Evolutionary conservation across 2,888 invertebrate genomes (phyloP).

Genomic region (Cataglyphis cursor): DNA sequence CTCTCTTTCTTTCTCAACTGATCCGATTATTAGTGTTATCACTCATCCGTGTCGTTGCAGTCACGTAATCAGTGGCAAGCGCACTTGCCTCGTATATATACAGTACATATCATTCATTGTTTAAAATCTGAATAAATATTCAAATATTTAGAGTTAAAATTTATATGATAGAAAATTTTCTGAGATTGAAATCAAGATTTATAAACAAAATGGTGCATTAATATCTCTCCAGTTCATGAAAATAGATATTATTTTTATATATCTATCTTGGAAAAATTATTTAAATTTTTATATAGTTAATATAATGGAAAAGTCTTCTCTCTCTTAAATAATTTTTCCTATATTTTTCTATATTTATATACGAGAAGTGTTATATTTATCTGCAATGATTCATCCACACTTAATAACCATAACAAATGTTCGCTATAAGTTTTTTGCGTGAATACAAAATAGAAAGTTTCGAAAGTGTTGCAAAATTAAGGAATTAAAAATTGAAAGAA

Average conservation of each 20-base stretch:
- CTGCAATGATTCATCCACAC: background rate
- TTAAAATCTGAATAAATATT: background rate
- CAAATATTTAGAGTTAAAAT: background rate
- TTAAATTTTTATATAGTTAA: background rate
- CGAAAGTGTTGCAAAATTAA: background rate
- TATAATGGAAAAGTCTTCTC: background rate
- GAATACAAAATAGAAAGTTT: background rate
- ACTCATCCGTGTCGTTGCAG: constrained; percentile 33
- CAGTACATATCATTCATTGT: background rate
- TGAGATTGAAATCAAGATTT: background rate
- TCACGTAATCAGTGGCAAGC: constrained; percentile 2
- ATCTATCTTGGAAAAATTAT: background rate
- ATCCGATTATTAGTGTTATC: constrained; percentile 38
- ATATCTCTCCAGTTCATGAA: background rate
- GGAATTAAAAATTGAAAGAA: background rate
- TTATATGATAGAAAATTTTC: background rate
- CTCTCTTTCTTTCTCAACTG: constrained; percentile 1
- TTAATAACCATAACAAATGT: background rate
- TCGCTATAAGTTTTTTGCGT: background rate
- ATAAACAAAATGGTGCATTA: background rate
- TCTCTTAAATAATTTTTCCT: background rate
- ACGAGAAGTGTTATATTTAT: background rate
- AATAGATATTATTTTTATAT: background rate
- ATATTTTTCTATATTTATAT: background rate
- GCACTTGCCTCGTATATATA: background rate